Evolutionary conservation across 2,113 vertebrate species (phyloP).

Genomic region (Desmodus rotundus): DNA sequence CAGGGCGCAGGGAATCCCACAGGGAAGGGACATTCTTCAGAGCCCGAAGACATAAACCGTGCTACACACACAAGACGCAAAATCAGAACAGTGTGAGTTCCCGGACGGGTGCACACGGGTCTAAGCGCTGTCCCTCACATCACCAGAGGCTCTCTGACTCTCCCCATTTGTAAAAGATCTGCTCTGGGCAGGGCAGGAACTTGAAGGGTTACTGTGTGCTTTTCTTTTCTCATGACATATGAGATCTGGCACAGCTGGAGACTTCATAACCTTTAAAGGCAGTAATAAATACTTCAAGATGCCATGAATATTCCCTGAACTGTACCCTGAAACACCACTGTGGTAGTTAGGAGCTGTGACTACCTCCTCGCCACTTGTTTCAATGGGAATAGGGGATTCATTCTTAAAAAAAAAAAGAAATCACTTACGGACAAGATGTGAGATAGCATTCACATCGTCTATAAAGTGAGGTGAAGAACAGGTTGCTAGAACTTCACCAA

Average conservation of each 20-base stretch:
- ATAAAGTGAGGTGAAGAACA: neutral
- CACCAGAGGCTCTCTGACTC: neutral
- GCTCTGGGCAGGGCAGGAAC: neutral
- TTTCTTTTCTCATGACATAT: neutral
- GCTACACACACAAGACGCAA: neutral
- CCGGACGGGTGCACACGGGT: neutral
- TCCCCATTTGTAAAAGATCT: neutral
- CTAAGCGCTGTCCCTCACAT: accelerated
- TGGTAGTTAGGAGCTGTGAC: neutral
- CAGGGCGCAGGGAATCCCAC: neutral
- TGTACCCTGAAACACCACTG: neutral
- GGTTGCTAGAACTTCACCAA: neutral
- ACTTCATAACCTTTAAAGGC: neutral
- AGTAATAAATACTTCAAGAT: neutral
- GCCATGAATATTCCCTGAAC: neutral
- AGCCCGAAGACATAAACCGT: neutral
- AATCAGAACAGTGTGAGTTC: neutral
- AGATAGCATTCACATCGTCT: neutral
- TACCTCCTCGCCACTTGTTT: neutral
- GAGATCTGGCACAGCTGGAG: neutral
- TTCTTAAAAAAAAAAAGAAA: neutral
- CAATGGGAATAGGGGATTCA: neutral
- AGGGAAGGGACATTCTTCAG: neutral
- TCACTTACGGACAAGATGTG: neutral
- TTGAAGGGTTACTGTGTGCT: neutral